These are phyloP conservation scores for Xestia rhomboidea DNA, from an alignment of 2,888 invertebrate genomes.

Conservation along the genomic window DNA sequence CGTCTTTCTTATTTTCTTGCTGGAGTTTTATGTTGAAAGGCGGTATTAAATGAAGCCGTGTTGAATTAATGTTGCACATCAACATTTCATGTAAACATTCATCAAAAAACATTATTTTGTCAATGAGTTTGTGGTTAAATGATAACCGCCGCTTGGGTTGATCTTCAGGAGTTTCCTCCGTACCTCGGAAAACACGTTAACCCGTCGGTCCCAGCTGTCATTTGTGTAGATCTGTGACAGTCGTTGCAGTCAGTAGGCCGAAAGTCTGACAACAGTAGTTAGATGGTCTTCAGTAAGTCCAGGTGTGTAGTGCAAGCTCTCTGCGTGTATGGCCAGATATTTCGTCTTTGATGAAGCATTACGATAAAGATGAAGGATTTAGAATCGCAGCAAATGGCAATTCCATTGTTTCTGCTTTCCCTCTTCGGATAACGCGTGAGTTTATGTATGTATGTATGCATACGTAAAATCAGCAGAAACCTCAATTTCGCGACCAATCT, in stretches of 20 bases:
- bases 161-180: background rate
- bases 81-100: background rate
- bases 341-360: background rate
- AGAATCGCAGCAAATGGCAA: background rate
- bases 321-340: background rate
- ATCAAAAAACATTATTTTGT: background rate
- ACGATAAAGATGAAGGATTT: background rate
- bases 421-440: background rate
- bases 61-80: conserved; percentile 7
- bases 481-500: conserved; percentile 17
- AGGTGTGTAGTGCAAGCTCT: background rate
- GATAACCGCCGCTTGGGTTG: background rate
- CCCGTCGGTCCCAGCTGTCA: too few species aligned
- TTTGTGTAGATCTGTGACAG: too few species aligned
- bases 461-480: background rate
- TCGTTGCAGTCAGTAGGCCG: too few species aligned
- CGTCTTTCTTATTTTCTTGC: conserved; percentile 17
- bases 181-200: background rate
- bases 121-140: background rate
- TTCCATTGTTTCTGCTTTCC: background rate
- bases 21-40: conserved; percentile 1
- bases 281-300: background rate
- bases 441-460: background rate
- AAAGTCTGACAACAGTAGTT: background rate
- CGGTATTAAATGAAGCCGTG: background rate